Evolutionary conservation across 2,888 invertebrate species (phyloP).

Genomic region (Cephus pygmeus): DNA sequence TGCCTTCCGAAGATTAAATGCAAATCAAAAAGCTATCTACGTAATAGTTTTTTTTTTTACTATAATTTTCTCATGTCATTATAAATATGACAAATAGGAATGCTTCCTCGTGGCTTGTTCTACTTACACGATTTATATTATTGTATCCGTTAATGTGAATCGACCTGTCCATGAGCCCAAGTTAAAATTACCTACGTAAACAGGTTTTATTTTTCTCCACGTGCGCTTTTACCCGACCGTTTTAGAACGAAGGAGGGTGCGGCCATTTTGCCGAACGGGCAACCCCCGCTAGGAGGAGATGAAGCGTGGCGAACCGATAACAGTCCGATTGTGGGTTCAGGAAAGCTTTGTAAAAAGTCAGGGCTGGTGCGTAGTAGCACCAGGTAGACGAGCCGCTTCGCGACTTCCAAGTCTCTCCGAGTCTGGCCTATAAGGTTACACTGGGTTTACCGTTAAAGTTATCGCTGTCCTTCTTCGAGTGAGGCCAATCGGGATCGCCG

Average conservation of each 20-base stretch:
- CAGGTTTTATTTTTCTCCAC: neutral
- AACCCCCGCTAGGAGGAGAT: neutral
- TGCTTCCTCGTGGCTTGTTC: neutral
- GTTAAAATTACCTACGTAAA: slow-evolving; percentile 8
- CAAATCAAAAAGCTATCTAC: slow-evolving; percentile 10
- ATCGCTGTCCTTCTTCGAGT: slow-evolving; percentile 34
- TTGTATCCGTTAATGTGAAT: neutral
- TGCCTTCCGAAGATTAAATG: slow-evolving; percentile 29
- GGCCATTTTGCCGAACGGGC: neutral
- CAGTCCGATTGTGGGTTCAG: neutral
- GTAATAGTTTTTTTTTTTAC: neutral
- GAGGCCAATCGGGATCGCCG: slow-evolving; percentile 37
- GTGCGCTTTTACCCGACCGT: neutral
- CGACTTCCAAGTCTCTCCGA: slow-evolving; percentile 24
- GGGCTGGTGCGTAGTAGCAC: neutral
- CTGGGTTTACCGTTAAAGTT: slow-evolving; percentile 58
- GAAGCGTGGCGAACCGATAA: neutral
- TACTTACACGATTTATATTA: neutral
- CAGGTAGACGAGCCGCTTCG: neutral
- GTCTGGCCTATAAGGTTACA: slow-evolving; percentile 54
- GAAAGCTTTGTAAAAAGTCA: neutral
- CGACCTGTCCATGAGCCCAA: slow-evolving; percentile 19
- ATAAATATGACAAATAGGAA: neutral
- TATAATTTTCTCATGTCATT: too few species aligned
- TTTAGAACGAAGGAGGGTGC: neutral